These are phyloP conservation scores for Lepidotrigona ventralis DNA, from an alignment of 1,140 invertebrate species.

Conservation along the genomic window DNA sequence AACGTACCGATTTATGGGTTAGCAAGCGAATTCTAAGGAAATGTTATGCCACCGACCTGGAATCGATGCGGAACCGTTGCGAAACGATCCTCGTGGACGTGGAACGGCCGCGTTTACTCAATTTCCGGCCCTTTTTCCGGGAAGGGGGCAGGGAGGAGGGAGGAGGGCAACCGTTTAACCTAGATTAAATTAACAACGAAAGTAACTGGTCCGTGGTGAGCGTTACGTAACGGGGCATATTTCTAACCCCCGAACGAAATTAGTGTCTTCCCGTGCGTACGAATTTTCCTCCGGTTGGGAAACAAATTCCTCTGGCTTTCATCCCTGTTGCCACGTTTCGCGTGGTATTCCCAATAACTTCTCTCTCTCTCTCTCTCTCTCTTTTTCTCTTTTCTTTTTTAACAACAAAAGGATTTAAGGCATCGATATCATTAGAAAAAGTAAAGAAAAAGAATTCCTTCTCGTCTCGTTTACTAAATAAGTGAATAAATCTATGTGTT, in stretches of 20 bases:
- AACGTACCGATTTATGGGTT: conserved; percentile 75
- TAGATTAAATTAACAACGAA: conserved; percentile 46
- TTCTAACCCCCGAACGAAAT: conserved; percentile 22
- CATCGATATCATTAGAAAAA: background rate
- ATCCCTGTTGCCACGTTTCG: background rate
- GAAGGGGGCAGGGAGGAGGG: too few relatives aligned
- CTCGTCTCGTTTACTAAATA: too few relatives aligned
- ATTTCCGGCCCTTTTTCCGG: conserved; percentile 31
- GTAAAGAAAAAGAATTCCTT: too few relatives aligned
- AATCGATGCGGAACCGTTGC: conserved; percentile 75
- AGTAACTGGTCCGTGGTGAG: conserved; percentile 35
- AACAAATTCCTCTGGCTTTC: background rate
- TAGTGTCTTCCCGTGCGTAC: background rate
- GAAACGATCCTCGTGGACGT: conserved; percentile 27
- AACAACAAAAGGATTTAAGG: background rate
- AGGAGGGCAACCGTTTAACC: conserved; percentile 30
- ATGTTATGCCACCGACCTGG: conserved; percentile 74
- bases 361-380: too few relatives aligned
- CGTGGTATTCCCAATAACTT: background rate
- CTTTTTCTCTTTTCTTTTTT: background rate
- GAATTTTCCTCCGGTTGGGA: background rate
- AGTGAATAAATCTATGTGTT: too few relatives aligned
- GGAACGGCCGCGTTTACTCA: conserved; percentile 39
- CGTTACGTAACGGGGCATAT: conserved; percentile 4
- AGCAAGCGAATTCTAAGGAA: conserved; percentile 72